Conservation (phyloP, 2,797 vertebrate genomes). For the Cottoperca gobio region DNA sequence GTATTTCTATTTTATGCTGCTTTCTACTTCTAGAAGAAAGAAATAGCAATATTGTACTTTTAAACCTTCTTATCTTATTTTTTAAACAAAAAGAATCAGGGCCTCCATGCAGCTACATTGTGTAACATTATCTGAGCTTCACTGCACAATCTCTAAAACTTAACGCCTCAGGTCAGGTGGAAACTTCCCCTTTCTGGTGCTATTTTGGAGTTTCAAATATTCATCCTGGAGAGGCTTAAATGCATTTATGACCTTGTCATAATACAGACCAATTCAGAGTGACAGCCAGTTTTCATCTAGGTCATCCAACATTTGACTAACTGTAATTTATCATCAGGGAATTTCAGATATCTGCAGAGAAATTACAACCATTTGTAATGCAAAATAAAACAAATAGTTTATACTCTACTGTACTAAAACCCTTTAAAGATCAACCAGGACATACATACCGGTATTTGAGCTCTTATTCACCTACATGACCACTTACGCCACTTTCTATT, state of each 20-base stretch:
- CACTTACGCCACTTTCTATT: too few relatives aligned
- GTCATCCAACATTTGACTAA: slow-evolving; percentile 34
- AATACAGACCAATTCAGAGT: slow-evolving; percentile 31
- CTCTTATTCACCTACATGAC: neutral
- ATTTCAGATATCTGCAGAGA: neutral
- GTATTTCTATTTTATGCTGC: too few relatives aligned
- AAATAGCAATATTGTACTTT: too few relatives aligned
- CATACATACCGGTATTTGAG: neutral
- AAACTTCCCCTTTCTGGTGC: slow-evolving; percentile 20
- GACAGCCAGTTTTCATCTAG: slow-evolving; percentile 47
- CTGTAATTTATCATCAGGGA: slow-evolving; percentile 3
- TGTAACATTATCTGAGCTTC: neutral
- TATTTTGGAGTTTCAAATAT: slow-evolving; percentile 35
- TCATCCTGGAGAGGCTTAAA: slow-evolving; percentile 35
- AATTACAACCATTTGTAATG: neutral
- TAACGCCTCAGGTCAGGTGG: slow-evolving; percentile 25
- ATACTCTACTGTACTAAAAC: too few relatives aligned
- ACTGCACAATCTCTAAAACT: slow-evolving; percentile 29
- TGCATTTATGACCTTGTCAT: slow-evolving; percentile 47
- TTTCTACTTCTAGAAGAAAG: too few relatives aligned
- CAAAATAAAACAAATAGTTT: too few relatives aligned
- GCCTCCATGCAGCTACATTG: neutral
- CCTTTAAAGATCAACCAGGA: neutral
- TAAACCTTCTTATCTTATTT: too few relatives aligned
- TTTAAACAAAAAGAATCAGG: neutral